A percentile compares a stretch with the other conserved stretches of the same genome.
These are phyloP conservation scores for Pogona vitticeps DNA, from an alignment of 2,113 vertebrate species.

Conservation along the genomic window DNA sequence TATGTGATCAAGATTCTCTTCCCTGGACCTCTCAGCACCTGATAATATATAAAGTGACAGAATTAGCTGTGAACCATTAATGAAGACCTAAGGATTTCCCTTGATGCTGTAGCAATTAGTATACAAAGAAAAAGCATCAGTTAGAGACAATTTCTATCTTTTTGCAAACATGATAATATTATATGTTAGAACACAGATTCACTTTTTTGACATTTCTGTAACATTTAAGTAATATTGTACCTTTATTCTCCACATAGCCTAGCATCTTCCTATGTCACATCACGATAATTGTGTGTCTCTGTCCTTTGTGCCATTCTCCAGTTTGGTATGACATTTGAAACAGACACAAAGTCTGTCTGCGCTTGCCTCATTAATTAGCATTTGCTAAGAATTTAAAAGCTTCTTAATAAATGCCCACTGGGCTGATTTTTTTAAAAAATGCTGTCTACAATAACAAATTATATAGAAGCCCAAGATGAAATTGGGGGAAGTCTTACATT, in stretches of 20 bases:
- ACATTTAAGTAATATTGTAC: background rate
- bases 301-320: background rate
- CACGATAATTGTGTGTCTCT: background rate
- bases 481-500: conserved; percentile 31
- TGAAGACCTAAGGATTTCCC: background rate
- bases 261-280: background rate
- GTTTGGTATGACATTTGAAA: conserved; percentile 20
- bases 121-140: too few species aligned
- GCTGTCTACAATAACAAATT: conserved; percentile 8
- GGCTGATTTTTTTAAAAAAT: conserved; percentile 41
- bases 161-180: background rate
- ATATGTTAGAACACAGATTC: background rate
- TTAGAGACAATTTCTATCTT: background rate
- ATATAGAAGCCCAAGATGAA: conserved; percentile 42
- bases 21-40: background rate
- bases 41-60: background rate
- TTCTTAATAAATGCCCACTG: conserved; percentile 17
- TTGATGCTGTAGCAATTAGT: background rate
- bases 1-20: background rate
- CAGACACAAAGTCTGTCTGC: conserved; percentile 12
- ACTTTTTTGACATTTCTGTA: background rate
- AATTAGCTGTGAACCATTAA: background rate
- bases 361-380: conserved; percentile 43
- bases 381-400: conserved; percentile 46
- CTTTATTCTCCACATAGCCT: background rate